Base-by-base conservation (phyloP, 2,113 vertebrate species). In the Rhinoderma darwinii region DNA sequence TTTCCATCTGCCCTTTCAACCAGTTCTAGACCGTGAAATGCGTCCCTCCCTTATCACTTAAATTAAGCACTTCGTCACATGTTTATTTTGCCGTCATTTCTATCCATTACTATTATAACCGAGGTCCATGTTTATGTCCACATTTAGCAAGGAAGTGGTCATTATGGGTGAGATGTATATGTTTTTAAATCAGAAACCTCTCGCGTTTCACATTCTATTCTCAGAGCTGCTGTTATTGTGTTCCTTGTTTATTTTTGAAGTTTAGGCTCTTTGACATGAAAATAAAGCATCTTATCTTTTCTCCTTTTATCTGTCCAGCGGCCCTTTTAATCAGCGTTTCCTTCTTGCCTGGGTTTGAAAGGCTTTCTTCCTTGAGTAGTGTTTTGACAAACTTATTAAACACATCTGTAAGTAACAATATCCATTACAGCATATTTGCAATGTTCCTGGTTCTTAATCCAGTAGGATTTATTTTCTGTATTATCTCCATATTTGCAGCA, bases 291-390 rank as follows among this genome's bases (percentile, higher is more conserved):
- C 84, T 86, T 56, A 79, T 70, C 47, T 72, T 78, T 51, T n/a
- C 51, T 68, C 59, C 43, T 61, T 77, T 78, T 50, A 72, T 73
- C 32, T 84, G 30, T 56, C 20, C 50, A 18, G 41, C 70, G 47
- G 35, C 25, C 76, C 76, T 79, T 84, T 72, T 80, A 86, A 86
- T 86, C 76, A 80, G 25, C 25, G 59, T 79, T 86, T 86, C 84
- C 76, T 56, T 56, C 32, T 86, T 77, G 15, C 43, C 68, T 4
- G 17, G 63, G 25, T 84, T 59, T 84, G 70, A 54, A 56, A 32
- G 12, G 35, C 51, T 84, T 84, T 75, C 82, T 74, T 74, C 83
- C 72, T 63, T 79, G 59, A 80, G 41, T 72, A 47, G 75, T 86
- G 75, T 56, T 86, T 80, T 86, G 76, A 80, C 84, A 80, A 70